Base-by-base conservation (phyloP, 2,113 vertebrate genomes). In the Emydocephalus ijimae region DNA sequence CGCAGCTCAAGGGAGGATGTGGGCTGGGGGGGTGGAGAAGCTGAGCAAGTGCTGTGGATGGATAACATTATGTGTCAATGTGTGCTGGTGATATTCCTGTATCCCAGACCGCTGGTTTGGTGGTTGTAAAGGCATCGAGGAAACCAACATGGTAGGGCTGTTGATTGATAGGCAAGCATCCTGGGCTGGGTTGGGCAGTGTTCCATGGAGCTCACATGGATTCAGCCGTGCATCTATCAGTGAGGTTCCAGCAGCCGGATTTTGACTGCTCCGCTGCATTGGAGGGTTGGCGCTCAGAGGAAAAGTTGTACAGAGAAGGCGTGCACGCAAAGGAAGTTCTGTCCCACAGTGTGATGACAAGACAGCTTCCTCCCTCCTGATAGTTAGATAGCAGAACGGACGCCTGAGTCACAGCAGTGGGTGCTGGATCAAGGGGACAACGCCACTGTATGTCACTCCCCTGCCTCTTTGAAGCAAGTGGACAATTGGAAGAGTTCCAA, bases 381-480 rank as follows among this genome's bases (percentile, higher is more conserved):
- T 24, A 52, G 52, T 39, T 45, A 23, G 52, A 3, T 5, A 34
- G 45, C 24, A 21, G 8, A 3, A 14, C 20, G 0, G 29, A 7
- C 2, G 59, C 61, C 0, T 10, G 85, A 88, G 92, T 29, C 26
- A 4, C 11, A 90, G 64, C 86, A 6, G 74, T 43, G 74, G 34
- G 34, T 81, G 34, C 74, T 2, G 1, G 34, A 81, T 81, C 74
- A 39, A 81, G 74, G 34, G 74, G 74, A 81, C 18, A 39, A 18
- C 52, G 85, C 90, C 93, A 92, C 94, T 94, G 92, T 45, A 59
- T n/a, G 81, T 86, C 87, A 87, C 87, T 56, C 85, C 85, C 5
- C 56, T n/a, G 29, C 48, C 24, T 39, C 64, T 39, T 12, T 9
- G 90, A 4, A 0, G 34, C 74, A n/a, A 34, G 86, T 91, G 4